Percentiles rank a stretch among this genome's conserved stretches.
Evolutionary conservation across 2,888 invertebrate species (phyloP).

Genomic region (Hipparchia semele): DNA sequence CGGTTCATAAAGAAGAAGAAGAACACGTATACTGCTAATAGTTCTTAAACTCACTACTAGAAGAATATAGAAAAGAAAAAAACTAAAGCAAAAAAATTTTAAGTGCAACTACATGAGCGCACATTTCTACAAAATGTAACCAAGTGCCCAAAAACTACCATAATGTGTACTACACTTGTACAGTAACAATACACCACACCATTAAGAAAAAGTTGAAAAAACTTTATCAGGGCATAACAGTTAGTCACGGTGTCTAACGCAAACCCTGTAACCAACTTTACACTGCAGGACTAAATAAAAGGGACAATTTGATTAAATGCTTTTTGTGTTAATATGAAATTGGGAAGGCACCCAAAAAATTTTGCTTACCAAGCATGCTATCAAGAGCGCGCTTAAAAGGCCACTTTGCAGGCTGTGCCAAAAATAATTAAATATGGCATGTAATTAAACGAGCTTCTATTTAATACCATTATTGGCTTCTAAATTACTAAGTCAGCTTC

Average conservation of each 20-base stretch:
- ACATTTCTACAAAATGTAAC: not conserved
- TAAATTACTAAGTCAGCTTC: no score
- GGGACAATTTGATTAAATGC: not conserved
- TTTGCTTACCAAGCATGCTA: no score
- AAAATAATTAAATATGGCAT: no score
- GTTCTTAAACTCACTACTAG: no score
- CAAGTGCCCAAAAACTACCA: not conserved
- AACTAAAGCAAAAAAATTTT: not conserved
- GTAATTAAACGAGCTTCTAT: no score
- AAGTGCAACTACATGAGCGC: not conserved
- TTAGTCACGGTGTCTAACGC: slow-evolving; percentile 37
- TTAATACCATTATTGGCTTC: no score
- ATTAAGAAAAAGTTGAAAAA: slow-evolving; percentile 41
- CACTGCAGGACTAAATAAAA: slow-evolving; percentile 14
- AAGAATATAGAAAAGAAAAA: no score
- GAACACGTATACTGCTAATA: no score
- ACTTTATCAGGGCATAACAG: slow-evolving; percentile 62
- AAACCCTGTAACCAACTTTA: slow-evolving; percentile 20
- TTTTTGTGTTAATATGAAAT: not conserved
- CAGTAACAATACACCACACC: not conserved
- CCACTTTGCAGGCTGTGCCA: no score
- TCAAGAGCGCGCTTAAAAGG: no score
- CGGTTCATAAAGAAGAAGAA: no score
- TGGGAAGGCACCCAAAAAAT: no score
- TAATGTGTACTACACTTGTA: not conserved